phyloP scores from a whole-genome alignment of 2,113 vertebrate genomes.

The Pipra filicauda region DNA sequence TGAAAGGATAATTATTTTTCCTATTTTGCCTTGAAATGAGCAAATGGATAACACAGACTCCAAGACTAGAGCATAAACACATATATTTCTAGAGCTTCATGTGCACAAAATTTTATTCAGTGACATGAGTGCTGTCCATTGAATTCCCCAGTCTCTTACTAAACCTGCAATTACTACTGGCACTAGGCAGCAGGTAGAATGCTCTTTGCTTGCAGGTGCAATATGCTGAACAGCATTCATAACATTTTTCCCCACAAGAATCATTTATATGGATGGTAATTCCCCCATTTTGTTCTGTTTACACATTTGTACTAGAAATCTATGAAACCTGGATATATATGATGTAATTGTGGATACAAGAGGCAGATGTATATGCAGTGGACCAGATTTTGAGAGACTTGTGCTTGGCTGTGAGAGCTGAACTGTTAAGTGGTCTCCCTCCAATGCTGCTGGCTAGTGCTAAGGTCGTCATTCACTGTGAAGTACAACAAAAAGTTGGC shows the following conservation, averaged over 20 bases:
- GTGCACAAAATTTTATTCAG: not conserved
- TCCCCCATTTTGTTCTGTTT: not conserved
- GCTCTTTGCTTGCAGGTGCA: not conserved
- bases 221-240: not conserved
- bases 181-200: not conserved
- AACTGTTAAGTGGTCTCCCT: not conserved
- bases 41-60: not conserved
- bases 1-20: conserved; percentile 54
- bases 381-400: not conserved
- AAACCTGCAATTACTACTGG: not conserved
- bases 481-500: not conserved
- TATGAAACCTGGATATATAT: not conserved
- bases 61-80: not conserved
- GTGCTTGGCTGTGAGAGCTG: not conserved
- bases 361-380: not conserved
- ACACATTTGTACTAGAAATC: not conserved
- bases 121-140: not conserved
- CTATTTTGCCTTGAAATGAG: conserved; percentile 40
- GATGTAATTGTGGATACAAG: not conserved
- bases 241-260: not conserved
- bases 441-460: not conserved
- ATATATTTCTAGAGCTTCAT: not conserved
- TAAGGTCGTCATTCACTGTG: not conserved
- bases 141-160: not conserved
- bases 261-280: not conserved